Evolutionary conservation across 2,797 vertebrate species (phyloP).

Genomic region (Thripadectes ignobilis): DNA sequence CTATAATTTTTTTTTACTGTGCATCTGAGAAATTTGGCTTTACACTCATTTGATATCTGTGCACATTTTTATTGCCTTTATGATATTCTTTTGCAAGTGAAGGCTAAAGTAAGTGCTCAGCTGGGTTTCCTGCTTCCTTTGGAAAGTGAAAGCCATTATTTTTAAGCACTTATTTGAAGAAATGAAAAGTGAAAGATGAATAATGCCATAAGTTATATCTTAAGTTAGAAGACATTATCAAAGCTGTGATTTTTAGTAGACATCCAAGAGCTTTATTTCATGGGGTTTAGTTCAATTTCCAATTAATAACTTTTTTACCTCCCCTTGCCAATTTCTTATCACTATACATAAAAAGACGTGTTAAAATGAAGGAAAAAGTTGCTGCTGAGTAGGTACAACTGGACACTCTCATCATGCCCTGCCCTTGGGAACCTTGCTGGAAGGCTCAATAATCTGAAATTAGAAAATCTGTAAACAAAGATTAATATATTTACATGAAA

Average conservation of each 20-base stretch:
- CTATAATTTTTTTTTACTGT: not conserved
- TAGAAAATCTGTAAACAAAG: not conserved
- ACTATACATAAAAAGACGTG: not conserved
- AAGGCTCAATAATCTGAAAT: not conserved
- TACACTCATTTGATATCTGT: slow-evolving; percentile 2
- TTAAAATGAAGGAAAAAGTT: slow-evolving; percentile 17
- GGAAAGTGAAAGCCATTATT: slow-evolving; percentile 25
- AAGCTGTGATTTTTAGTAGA: slow-evolving; percentile 48
- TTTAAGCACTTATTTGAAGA: slow-evolving; percentile 54
- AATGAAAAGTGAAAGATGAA: slow-evolving; percentile 45
- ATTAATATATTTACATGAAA: not conserved
- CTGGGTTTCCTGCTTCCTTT: slow-evolving; percentile 19
- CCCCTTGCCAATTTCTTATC: not conserved
- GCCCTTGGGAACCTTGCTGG: not conserved
- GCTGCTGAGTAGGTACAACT: not conserved
- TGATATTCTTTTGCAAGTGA: slow-evolving; percentile 19
- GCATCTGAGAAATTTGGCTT: not conserved
- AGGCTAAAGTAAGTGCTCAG: slow-evolving; percentile 6
- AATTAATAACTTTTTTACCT: slow-evolving; percentile 38
- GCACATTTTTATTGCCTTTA: slow-evolving; percentile 8
- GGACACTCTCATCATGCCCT: not conserved
- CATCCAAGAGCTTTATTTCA: slow-evolving; percentile 28
- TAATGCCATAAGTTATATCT: slow-evolving; percentile 26
- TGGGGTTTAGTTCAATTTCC: slow-evolving; percentile 17
- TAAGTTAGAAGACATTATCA: slow-evolving; percentile 47